A percentile compares a stretch with the other conserved stretches of the same genome.
Evolutionary conservation across 2,888 invertebrate species (phyloP).

Genomic region (Oscheius sp.): DNA sequence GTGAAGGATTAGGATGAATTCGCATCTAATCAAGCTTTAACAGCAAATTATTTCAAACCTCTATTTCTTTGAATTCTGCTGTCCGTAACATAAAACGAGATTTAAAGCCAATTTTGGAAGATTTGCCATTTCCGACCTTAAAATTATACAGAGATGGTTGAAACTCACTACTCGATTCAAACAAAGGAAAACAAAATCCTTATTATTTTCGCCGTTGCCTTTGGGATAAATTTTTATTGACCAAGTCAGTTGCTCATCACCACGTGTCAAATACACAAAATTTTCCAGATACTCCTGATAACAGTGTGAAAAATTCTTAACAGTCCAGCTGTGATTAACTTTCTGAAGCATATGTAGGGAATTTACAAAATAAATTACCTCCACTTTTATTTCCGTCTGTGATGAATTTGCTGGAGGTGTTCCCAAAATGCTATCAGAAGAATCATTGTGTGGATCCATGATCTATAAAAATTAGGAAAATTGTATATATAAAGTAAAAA

Average conservation of each 20-base stretch:
- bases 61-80: constrained; percentile 70
- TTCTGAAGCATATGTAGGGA: constrained; percentile 46
- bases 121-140: constrained; percentile 30
- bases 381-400: constrained; percentile 70
- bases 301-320: constrained; percentile 70
- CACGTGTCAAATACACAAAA: constrained; percentile 63
- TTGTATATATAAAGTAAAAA: not conserved
- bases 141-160: not conserved
- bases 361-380: too few species aligned
- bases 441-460: constrained; percentile 29
- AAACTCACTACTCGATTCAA: constrained; percentile 65
- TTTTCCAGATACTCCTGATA: constrained; percentile 67
- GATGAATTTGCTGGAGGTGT: constrained; percentile 53
- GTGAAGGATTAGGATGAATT: constrained; percentile 70
- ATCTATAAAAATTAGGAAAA: not conserved
- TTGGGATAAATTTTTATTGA: constrained; percentile 71
- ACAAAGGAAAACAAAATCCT: constrained; percentile 70
- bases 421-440: constrained; percentile 9
- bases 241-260: constrained; percentile 43
- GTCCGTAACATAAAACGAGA: constrained; percentile 68
- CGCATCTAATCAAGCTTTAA: constrained; percentile 54
- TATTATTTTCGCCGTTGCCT: constrained; percentile 70
- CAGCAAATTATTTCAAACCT: constrained; percentile 39
- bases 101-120: constrained; percentile 65
- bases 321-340: constrained; percentile 70